These are phyloP conservation scores for Toxotes jaculatrix DNA, from an alignment of 2,113 vertebrate genomes.

Conservation along the genomic window DNA sequence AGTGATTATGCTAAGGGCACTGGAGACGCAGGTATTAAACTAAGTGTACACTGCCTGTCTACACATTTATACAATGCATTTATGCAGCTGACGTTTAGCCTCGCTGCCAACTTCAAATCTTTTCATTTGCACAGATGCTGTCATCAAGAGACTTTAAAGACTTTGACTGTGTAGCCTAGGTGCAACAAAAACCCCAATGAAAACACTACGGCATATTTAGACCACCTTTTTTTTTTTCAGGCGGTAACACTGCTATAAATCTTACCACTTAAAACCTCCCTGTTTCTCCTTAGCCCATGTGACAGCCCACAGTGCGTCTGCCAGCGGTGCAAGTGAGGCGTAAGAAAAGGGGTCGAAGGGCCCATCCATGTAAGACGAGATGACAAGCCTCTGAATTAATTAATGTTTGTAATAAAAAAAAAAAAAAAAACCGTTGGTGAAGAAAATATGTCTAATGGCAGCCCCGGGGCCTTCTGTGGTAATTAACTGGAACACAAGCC, in stretches of 20 bases:
- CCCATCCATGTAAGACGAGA: conserved; percentile 80
- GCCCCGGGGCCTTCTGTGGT: conserved; percentile 77
- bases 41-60: conserved; percentile 62
- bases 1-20: conserved; percentile 64
- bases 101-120: conserved; percentile 65
- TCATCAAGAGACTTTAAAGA: conserved; percentile 55
- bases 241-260: conserved; percentile 60
- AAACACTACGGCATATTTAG: conserved; percentile 58
- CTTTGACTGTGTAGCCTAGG: conserved; percentile 48
- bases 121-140: conserved; percentile 45
- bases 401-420: conserved; percentile 82
- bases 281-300: conserved; percentile 74
- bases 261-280: conserved; percentile 65
- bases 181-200: conserved; percentile 55
- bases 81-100: conserved; percentile 66
- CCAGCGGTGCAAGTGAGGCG: conserved; percentile 78
- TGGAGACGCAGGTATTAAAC: conserved; percentile 55
- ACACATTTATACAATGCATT: conserved; percentile 68
- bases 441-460: conserved; percentile 83
- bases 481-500: conserved; percentile 84
- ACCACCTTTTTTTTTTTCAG: conserved; percentile 35
- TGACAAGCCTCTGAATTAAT: conserved; percentile 84
- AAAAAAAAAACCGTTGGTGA: conserved; percentile 64
- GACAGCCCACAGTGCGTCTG: conserved; percentile 80
- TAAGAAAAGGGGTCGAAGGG: conserved; percentile 80